Base-by-base conservation (phyloP, 2,113 vertebrate genomes). In the Kryptolebias marmoratus region DNA sequence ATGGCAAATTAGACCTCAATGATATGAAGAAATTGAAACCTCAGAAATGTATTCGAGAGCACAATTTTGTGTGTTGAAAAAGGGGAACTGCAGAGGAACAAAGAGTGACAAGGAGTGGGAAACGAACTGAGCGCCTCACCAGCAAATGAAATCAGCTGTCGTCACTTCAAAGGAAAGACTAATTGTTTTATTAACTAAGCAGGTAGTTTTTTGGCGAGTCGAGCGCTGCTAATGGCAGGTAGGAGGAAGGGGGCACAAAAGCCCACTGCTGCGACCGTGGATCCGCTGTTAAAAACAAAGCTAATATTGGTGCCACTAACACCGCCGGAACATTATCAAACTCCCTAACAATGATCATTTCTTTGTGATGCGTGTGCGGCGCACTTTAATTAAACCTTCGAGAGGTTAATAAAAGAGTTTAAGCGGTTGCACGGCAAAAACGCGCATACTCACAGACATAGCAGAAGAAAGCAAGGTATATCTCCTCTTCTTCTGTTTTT, bases 121-220 rank as follows among this genome's bases (percentile, higher is more conserved):
- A 53, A 58, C 27, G 57, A 57, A 67, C 42, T 64, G 64, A 67
- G 62, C 55, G n/a, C 10, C 47, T 65, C 71, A 47, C 75, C 30
- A 56, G 55, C 76, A 71, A 74, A 70, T 65, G 47, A 78, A 88
- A 85, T 83, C 65, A 80, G 71, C 80, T 70, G 64, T 67, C 79
- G 10, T 83, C 55, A 82, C 83, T 90, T 85, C 68, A 73, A 71
- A 85, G 75, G 81, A 56, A 66, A 83, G 83, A 86, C 68, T 78
- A 88, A 91, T 87, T 88, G 79, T 88, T 90, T 90, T 79, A 91
- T 92, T 92, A 92, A 87, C 85, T 85, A 91, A 87, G 84, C 84
- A 69, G 81, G 78, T 87, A 61, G 71, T 83, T 86, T 69, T 87
- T 83, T 16, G 2, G 68, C 82, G 67, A 89, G 81, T 79, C 47